Evolutionary conservation across 2,888 invertebrate species (phyloP).

Genomic region (Altica lythri): DNA sequence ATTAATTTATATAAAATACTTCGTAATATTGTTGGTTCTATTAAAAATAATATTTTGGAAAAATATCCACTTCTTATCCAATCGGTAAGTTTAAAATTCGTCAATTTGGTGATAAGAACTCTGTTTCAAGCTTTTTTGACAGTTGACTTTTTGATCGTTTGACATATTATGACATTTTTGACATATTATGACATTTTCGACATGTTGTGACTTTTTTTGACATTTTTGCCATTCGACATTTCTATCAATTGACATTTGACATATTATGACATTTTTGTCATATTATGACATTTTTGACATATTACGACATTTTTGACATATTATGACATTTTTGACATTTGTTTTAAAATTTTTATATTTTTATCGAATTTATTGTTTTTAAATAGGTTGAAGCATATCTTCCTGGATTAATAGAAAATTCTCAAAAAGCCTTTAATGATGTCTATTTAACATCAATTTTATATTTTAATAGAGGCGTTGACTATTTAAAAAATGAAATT

Average conservation of each 20-base stretch:
- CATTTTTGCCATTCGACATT: too few species aligned
- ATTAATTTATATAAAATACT: constrained; percentile 63
- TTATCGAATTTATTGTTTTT: constrained; percentile 36
- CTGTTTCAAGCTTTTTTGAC: too few species aligned
- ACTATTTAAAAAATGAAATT: constrained; percentile 74
- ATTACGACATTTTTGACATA: too few species aligned
- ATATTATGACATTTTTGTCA: too few species aligned
- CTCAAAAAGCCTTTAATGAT: constrained; percentile 59
- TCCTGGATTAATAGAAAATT: constrained; percentile 70
- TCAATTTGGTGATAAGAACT: too few species aligned
- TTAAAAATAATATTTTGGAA: constrained; percentile 44
- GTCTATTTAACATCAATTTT: constrained; percentile 60
- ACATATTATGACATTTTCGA: too few species aligned
- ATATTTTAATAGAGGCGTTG: constrained; percentile 61
- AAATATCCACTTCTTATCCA: constrained; percentile 60
- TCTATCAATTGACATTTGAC: too few species aligned
- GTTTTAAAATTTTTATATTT: constrained; percentile 16
- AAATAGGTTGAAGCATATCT: constrained; percentile 74
- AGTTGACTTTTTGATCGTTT: too few species aligned
- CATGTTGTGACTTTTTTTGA: too few species aligned
- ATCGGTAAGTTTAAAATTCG: constrained; percentile 58
- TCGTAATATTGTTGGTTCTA: constrained; percentile 56
- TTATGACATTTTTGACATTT: background rate
- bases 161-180: too few species aligned
- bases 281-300: too few species aligned